Percentiles rank a stretch among this genome's conserved stretches.
Conservation (phyloP, 2,797 vertebrate species). For the Microctenopoma stevenorrisi region DNA sequence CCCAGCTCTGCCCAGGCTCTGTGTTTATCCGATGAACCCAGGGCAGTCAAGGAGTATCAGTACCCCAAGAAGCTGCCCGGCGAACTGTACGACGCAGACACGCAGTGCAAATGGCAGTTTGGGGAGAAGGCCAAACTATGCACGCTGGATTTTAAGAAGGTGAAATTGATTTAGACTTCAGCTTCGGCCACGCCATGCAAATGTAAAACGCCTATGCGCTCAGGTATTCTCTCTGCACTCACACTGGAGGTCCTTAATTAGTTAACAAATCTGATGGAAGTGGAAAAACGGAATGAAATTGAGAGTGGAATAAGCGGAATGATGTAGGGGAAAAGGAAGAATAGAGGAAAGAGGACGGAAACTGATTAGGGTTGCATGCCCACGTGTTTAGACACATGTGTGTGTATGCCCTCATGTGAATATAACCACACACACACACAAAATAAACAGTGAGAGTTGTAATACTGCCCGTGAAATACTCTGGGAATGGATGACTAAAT, state of each 20-base stretch:
- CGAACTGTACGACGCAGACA: constrained; percentile 91
- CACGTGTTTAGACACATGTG: constrained; percentile 6
- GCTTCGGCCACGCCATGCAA: constrained; percentile 12
- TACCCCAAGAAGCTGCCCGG: constrained; percentile 92
- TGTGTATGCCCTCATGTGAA: neutral
- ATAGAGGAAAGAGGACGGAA: constrained; percentile 44
- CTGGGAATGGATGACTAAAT: constrained; percentile 76
- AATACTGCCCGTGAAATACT: constrained; percentile 57
- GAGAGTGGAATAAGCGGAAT: constrained; percentile 42
- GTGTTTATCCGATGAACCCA: constrained; percentile 90
- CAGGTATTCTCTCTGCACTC: constrained; percentile 25
- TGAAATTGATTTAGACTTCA: constrained; percentile 60
- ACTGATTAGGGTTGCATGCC: constrained; percentile 42
- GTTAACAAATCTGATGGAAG: constrained; percentile 36
- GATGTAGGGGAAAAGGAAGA: constrained; percentile 39
- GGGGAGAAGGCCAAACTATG: constrained; percentile 94
- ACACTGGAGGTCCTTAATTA: constrained; percentile 17
- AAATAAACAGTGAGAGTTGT: constrained; percentile 51
- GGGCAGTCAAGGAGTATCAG: constrained; percentile 86
- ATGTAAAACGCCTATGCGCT: constrained; percentile 20
- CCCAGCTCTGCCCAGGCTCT: constrained; percentile 88
- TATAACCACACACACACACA: constrained; percentile 40
- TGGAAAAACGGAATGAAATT: constrained; percentile 20
- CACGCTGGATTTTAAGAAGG: constrained; percentile 92
- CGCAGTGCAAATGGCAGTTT: constrained; percentile 95